phyloP scores from a whole-genome alignment of 2,797 vertebrate species.

The Anguilla pacifica region DNA sequence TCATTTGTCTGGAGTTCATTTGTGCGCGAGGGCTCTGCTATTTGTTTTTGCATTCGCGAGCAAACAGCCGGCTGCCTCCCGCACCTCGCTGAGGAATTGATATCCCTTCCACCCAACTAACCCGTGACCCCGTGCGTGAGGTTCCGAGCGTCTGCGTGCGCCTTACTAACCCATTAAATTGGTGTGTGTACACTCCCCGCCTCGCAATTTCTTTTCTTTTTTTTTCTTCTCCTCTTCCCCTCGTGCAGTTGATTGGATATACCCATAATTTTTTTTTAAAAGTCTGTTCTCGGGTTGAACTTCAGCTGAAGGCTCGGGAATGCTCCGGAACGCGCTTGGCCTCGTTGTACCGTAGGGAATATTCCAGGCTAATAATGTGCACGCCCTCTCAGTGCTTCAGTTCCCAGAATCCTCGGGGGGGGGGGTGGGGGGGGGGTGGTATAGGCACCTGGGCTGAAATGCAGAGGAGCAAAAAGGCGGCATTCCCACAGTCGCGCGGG shows the following conservation, averaged over 20 bases:
- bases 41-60: not conserved
- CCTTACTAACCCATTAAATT: not conserved
- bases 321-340: constrained; percentile 34
- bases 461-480: not conserved
- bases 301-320: constrained; percentile 25
- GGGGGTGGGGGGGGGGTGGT: not conserved
- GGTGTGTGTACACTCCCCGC: not conserved
- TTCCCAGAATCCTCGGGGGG: constrained; percentile 9
- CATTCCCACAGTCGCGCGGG: not conserved
- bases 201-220: not conserved
- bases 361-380: constrained; percentile 38
- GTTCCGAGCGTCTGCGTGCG: not conserved
- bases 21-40: not conserved
- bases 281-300: not conserved
- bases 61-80: not conserved
- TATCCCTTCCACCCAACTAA: not conserved
- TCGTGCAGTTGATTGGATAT: not conserved
- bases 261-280: not conserved
- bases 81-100: constrained; percentile 1
- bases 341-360: constrained; percentile 35
- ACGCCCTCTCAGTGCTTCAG: constrained; percentile 15
- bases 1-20: constrained; percentile 4
- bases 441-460: constrained; percentile 1
- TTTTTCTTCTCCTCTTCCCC: not conserved
- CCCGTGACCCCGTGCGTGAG: not conserved